phyloP scores from a whole-genome alignment of 2,888 invertebrate species.

The Machimus rusticus region DNA sequence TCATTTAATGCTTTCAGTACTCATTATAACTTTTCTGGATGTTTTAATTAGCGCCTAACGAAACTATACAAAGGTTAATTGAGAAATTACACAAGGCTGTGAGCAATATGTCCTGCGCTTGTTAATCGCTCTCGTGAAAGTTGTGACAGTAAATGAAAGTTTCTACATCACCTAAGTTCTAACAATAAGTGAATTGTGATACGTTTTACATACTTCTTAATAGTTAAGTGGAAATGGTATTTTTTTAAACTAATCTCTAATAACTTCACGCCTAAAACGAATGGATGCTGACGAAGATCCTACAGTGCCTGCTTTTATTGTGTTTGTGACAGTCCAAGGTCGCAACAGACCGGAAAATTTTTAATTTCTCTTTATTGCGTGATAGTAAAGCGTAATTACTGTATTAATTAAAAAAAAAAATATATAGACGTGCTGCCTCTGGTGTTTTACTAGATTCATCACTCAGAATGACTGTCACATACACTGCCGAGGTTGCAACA shows the following conservation, averaged over 20 bases:
- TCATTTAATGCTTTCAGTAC: background rate
- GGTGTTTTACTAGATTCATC: background rate
- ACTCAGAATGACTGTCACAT: constrained; percentile 78
- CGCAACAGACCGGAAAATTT: background rate
- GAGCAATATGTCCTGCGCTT: background rate
- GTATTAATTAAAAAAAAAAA: background rate
- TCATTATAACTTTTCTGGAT: background rate
- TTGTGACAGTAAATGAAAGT: background rate
- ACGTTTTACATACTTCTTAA: background rate
- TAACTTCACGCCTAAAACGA: background rate
- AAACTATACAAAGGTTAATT: background rate
- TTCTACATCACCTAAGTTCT: background rate
- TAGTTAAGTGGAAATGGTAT: background rate
- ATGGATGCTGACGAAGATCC: background rate
- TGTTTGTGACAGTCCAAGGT: background rate
- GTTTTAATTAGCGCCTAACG: background rate
- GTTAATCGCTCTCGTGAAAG: background rate
- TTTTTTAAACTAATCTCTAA: background rate
- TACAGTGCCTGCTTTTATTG: background rate
- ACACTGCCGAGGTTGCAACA: constrained; percentile 86
- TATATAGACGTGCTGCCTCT: background rate
- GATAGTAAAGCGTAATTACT: background rate
- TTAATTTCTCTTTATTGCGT: background rate
- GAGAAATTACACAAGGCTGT: background rate
- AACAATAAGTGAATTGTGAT: background rate